Base-by-base conservation (phyloP, 2,113 vertebrate species). In the Heterotilapia buettikoferi region DNA sequence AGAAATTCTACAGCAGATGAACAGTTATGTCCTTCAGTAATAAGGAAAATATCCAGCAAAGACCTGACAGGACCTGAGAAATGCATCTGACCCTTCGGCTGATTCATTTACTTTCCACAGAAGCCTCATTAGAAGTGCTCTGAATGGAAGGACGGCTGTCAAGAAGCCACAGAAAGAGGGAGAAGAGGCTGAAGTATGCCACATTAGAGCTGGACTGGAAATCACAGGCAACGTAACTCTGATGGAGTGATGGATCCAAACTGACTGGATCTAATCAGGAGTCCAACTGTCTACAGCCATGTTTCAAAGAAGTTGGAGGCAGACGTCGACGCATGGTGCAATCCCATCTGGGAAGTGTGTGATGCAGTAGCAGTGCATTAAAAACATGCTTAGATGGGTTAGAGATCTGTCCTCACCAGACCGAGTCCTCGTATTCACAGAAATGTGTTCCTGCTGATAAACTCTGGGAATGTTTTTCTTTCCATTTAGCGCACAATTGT, bases 281-380 rank as follows among this genome's bases (percentile, higher is more conserved):
- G 33, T 66, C 33, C 33, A 40, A 68, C 63, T 38, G 33, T 68
- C 63, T 68, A 68, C 63, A 68, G 33, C 61, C 33, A 66, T 66
- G 6, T 38, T 66, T 66, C 18, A 66, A 66, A 66, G 18, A 8
- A 13, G 61, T n/a, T 38, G 31, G 61, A 66, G 61, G 33, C 61
- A 68, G 10, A 68, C 11, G 4, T 66, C 4, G 33, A 0, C 1
- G 0, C 6, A 0, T 21, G 19, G 31, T 21, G 57, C 31, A 61
- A 61, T 61, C 26, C 12, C 54, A 26, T 14, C 54, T 56, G 54
- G 53, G 21, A 56, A 26, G 54, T 6, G 8, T 61, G 10, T 38
- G 36, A 40, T 68, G 36, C 19, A 14, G 33, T 40, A 40, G 19
- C 63, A 38, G 33, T 68, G 61, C 33, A 40, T 38, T 66, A 66